These are phyloP conservation scores for Odocoileus hemionus DNA, from an alignment of 2,113 vertebrate genomes.

Conservation along the genomic window DNA sequence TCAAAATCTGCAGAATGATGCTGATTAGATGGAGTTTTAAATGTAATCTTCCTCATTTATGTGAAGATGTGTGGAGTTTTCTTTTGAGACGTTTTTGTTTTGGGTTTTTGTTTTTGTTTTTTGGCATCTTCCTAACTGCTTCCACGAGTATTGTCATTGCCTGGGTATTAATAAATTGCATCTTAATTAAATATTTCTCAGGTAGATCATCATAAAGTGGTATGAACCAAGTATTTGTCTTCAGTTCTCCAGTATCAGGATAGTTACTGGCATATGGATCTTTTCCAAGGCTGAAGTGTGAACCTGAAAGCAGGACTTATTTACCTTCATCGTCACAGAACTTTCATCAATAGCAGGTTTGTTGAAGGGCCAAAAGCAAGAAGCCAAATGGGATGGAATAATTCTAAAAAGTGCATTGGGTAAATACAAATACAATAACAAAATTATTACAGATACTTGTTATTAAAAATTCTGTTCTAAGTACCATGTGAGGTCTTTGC, in stretches of 20 bases:
- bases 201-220: background rate
- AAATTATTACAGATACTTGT: background rate
- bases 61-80: background rate
- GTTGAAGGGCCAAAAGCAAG: background rate
- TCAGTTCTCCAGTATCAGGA: background rate
- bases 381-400: background rate
- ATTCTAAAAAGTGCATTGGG: background rate
- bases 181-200: background rate
- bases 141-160: background rate
- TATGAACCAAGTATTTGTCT: background rate
- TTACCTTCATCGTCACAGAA: background rate
- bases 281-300: background rate
- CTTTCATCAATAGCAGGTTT: background rate
- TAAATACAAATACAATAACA: constrained; percentile 13
- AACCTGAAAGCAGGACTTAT: background rate
- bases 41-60: background rate
- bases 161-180: background rate
- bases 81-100: background rate
- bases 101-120: no score
- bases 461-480: background rate
- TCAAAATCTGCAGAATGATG: background rate
- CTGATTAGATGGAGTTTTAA: background rate
- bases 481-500: background rate
- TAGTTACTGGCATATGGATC: background rate
- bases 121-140: background rate